Evolutionary conservation across 2,797 vertebrate species (phyloP).

Genomic region (Mormyrus hasselquistii): DNA sequence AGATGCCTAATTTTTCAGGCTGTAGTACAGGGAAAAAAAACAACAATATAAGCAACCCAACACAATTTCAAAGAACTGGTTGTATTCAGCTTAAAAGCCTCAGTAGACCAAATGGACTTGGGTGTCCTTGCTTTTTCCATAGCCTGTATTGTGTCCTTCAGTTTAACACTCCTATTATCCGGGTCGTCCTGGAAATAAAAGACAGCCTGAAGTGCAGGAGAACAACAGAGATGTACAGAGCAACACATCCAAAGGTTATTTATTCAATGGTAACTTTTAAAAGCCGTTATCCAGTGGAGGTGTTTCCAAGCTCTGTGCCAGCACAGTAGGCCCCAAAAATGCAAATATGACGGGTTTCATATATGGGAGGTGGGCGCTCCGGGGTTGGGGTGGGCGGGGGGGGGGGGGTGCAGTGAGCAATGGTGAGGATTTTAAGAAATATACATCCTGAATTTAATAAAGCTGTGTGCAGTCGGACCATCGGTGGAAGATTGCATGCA

Average conservation of each 20-base stretch:
- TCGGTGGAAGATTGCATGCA: neutral
- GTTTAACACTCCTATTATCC: constrained; percentile 37
- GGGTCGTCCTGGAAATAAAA: constrained; percentile 24
- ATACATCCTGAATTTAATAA: neutral
- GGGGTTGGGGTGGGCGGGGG: too few species aligned
- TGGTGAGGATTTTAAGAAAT: neutral
- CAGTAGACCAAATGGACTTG: constrained; percentile 28
- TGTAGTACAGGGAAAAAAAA: neutral
- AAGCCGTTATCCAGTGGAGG: neutral
- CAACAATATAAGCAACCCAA: constrained; percentile 27
- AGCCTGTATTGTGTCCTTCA: constrained; percentile 33
- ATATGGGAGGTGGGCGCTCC: neutral
- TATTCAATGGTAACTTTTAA: constrained; percentile 16
- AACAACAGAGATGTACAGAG: neutral
- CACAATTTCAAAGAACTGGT: constrained; percentile 32
- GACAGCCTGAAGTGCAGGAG: constrained; percentile 17
- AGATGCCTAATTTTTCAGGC: constrained; percentile 3
- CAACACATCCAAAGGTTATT: constrained; percentile 15
- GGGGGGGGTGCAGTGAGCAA: neutral
- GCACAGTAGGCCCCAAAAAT: neutral
- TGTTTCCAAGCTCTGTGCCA: neutral
- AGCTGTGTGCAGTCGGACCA: neutral
- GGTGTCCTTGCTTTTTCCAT: constrained; percentile 41
- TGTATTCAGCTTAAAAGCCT: constrained; percentile 32
- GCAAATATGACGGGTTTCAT: neutral